Percentiles rank a stretch among this genome's conserved stretches.
Conservation (phyloP, 2,888 invertebrate genomes). For the Nomada goodeniana region DNA sequence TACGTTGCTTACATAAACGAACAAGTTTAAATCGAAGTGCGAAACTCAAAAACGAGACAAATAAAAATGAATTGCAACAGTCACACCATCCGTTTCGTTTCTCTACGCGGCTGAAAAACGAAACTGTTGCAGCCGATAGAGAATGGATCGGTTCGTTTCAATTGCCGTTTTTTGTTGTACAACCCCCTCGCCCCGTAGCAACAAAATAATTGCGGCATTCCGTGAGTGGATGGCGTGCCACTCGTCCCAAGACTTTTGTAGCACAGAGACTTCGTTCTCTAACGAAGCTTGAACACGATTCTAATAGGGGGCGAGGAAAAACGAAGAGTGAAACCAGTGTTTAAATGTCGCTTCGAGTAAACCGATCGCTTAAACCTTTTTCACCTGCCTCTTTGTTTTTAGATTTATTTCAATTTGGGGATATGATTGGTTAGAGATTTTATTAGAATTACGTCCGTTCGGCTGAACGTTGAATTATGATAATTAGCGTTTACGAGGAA, state of each 20-base stretch:
- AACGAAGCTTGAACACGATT: background rate
- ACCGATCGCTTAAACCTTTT: background rate
- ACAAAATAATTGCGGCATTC: conserved; percentile 30
- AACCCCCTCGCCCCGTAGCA: background rate
- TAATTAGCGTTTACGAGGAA: conserved; percentile 14
- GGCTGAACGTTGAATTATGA: background rate
- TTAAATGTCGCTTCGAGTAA: background rate
- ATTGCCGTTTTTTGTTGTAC: conserved; percentile 5
- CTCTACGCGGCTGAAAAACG: too few species aligned
- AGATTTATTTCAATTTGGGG: too few species aligned
- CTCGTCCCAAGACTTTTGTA: background rate
- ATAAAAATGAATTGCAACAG: too few species aligned
- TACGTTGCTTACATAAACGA: too few species aligned
- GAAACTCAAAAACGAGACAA: too few species aligned
- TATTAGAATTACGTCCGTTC: background rate
- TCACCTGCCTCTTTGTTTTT: background rate
- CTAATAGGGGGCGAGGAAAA: background rate
- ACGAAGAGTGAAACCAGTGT: background rate
- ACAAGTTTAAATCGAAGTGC: too few species aligned
- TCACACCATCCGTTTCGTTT: too few species aligned
- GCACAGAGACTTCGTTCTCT: background rate
- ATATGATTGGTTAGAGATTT: background rate
- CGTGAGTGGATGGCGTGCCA: background rate
- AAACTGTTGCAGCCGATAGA: conserved; percentile 11
- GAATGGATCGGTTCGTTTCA: conserved; percentile 7